A percentile compares a stretch with the other conserved stretches of the same genome.
These are phyloP conservation scores for Drosophila obscura DNA, from an alignment of 1,140 invertebrate species.

Conservation along the genomic window DNA sequence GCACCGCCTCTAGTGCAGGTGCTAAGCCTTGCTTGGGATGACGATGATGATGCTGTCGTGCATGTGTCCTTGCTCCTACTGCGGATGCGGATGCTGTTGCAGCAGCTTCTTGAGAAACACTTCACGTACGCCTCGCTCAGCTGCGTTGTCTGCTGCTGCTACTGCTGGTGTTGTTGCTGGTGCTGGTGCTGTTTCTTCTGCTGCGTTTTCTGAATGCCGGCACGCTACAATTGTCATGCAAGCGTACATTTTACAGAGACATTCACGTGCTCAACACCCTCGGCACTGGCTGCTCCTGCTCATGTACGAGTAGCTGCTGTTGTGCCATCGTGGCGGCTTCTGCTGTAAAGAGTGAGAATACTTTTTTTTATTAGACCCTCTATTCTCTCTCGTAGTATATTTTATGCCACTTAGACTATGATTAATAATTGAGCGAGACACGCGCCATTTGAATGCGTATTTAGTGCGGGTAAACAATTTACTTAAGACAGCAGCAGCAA, in stretches of 20 bases:
- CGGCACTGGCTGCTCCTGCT: conserved; percentile 29
- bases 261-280: conserved; percentile 64
- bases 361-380: conserved; percentile 42
- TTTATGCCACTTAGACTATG: conserved; percentile 56
- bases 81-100: conserved; percentile 26
- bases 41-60: conserved; percentile 33
- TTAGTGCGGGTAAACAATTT: conserved; percentile 58
- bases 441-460: conserved; percentile 65
- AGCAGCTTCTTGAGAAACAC: conserved; percentile 66
- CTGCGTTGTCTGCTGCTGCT: conserved; percentile 60
- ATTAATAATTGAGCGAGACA: conserved; percentile 67
- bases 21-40: conserved; percentile 49
- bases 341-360: conserved; percentile 35
- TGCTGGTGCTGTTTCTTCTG: conserved; percentile 20
- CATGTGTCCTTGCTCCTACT: conserved; percentile 41
- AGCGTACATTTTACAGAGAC: conserved; percentile 71
- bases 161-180: conserved; percentile 21
- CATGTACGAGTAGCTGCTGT: conserved; percentile 39
- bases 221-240: conserved; percentile 82
- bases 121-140: conserved; percentile 74
- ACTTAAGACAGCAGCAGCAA: background rate
- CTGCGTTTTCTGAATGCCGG: conserved; percentile 77
- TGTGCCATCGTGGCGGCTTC: conserved; percentile 21
- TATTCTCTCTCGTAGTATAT: background rate
- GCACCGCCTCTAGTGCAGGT: conserved; percentile 57